Percentiles rank a stretch among this genome's conserved stretches.
Evolutionary conservation across 1,140 invertebrate species (phyloP).

Genomic region (Paraescarpia echinospica): DNA sequence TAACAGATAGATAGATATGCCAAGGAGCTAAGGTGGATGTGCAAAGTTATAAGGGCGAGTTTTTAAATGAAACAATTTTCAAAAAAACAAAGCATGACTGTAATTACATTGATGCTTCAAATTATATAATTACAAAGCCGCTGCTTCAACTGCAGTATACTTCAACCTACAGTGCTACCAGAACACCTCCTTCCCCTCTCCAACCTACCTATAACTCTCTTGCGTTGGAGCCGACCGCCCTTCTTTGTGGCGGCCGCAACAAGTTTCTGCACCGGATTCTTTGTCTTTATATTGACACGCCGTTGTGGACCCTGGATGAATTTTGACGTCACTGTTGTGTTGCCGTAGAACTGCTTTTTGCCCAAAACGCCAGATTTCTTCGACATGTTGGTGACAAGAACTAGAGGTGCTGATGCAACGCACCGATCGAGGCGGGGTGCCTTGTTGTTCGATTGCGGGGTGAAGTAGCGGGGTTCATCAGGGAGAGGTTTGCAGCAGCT

Average conservation of each 20-base stretch:
- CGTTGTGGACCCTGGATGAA: not conserved
- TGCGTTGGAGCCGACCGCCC: not conserved
- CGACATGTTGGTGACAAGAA: not conserved
- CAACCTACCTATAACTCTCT: not conserved
- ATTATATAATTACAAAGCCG: too few relatives aligned
- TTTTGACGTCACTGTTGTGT: not conserved
- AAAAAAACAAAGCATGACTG: too few relatives aligned
- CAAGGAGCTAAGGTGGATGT: too few relatives aligned
- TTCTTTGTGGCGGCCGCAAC: not conserved
- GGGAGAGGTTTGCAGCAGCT: constrained; percentile 64
- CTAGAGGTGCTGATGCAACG: not conserved
- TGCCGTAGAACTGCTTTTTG: not conserved
- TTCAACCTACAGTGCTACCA: too few relatives aligned
- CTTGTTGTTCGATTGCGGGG: not conserved
- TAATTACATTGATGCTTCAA: too few relatives aligned
- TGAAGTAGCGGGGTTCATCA: constrained; percentile 61
- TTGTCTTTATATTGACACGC: not conserved
- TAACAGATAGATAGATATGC: too few relatives aligned
- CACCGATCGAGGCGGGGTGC: not conserved
- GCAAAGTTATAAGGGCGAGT: too few relatives aligned
- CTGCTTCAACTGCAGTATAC: too few relatives aligned
- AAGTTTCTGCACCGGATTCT: not conserved
- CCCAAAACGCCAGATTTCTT: not conserved
- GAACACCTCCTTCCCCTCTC: too few relatives aligned
- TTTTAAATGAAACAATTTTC: too few relatives aligned